phyloP scores from a whole-genome alignment of 2,797 vertebrate genomes.

The Coranthus polyacanthus region DNA sequence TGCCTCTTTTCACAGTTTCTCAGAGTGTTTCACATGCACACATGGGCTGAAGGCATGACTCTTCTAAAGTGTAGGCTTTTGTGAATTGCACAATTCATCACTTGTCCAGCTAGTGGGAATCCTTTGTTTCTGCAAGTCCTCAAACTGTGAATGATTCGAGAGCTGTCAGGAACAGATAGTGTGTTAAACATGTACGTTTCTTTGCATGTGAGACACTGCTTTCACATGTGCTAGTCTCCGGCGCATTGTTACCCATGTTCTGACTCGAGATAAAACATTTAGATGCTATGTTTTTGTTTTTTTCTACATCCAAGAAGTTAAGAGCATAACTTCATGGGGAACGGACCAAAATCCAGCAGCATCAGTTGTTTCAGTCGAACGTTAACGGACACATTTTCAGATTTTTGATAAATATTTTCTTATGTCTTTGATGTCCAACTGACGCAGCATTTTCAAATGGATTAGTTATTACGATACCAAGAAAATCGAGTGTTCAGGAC shows the following conservation, averaged over 20 bases:
- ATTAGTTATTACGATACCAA: constrained; percentile 79
- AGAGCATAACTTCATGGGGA: background rate
- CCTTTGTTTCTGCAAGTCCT: constrained; percentile 51
- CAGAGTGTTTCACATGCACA: constrained; percentile 66
- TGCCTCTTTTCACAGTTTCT: constrained; percentile 53
- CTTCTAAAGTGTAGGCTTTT: constrained; percentile 65
- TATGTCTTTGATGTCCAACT: constrained; percentile 54
- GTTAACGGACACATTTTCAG: constrained; percentile 15
- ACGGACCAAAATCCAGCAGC: background rate
- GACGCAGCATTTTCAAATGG: constrained; percentile 61
- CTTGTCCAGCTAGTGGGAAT: constrained; percentile 43
- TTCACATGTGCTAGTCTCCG: constrained; percentile 36
- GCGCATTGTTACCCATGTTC: constrained; percentile 14
- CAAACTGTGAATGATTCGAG: constrained; percentile 51
- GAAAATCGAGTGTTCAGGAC: constrained; percentile 62
- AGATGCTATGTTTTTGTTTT: background rate
- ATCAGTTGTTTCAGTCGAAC: constrained; percentile 1
- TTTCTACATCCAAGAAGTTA: background rate
- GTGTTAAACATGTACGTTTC: constrained; percentile 22
- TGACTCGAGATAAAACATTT: background rate
- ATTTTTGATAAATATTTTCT: constrained; percentile 24
- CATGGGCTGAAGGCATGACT: constrained; percentile 72
- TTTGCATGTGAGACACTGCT: constrained; percentile 34
- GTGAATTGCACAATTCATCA: constrained; percentile 51
- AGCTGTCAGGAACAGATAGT: constrained; percentile 54